Conservation (phyloP, 92 coral and sea anemone species). For the Epizoanthus scotinus region DNA sequence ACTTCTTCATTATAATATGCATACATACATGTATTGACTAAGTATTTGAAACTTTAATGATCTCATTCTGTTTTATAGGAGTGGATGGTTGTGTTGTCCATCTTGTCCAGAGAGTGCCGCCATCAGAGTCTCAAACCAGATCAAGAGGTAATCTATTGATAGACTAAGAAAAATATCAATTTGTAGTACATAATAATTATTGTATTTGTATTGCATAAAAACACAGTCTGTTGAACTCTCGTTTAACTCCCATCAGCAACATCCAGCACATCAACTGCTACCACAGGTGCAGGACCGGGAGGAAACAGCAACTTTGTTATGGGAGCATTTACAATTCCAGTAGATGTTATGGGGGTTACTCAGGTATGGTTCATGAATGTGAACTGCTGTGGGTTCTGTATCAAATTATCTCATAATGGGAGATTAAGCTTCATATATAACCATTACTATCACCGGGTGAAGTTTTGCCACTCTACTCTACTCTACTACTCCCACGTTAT, state of each 20-base stretch:
- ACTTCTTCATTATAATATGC: no score
- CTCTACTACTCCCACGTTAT: no score
- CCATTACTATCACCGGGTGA: no score
- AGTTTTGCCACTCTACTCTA: no score
- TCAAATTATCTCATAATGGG: background rate
- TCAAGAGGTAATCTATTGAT: constrained; percentile 49
- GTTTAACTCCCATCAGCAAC: constrained; percentile 21
- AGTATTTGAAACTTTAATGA: no score
- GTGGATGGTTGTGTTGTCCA: constrained; percentile 96
- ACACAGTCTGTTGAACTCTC: no score
- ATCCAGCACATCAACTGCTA: constrained; percentile 37
- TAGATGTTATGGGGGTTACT: constrained; percentile 96
- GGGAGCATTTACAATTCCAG: constrained; percentile 81
- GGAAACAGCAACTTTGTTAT: constrained; percentile 43
- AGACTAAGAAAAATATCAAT: background rate
- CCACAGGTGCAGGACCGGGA: constrained; percentile 40
- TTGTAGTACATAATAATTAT: background rate
- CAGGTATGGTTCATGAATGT: constrained; percentile 43
- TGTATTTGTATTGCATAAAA: no score
- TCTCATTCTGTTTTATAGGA: constrained; percentile 36
- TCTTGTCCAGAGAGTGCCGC: constrained; percentile 91
- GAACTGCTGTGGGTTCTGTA: background rate
- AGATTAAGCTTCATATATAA: no score
- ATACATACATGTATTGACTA: no score
- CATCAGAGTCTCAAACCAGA: constrained; percentile 34